These are phyloP conservation scores for Cantharis flavilabris DNA, from an alignment of 2,888 invertebrate genomes.

Conservation along the genomic window DNA sequence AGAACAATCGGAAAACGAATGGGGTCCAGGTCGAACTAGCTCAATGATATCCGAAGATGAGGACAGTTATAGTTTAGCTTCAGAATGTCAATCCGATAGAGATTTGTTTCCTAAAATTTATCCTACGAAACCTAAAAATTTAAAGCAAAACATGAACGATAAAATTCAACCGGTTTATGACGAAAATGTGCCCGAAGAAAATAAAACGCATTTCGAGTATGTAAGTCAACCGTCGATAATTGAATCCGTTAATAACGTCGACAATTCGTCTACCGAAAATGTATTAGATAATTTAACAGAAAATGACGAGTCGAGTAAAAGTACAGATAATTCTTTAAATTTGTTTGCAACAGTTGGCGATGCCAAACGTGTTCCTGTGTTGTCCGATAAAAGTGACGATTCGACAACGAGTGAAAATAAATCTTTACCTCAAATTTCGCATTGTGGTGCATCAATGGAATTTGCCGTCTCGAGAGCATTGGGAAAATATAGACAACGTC, in stretches of 20 bases:
- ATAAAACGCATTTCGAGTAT: conserved; percentile 31
- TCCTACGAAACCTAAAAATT: conserved; percentile 22
- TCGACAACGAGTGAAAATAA: conserved; percentile 59
- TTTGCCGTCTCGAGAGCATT: conserved; percentile 83
- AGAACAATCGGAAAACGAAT: conserved; percentile 77
- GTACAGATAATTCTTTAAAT: conserved; percentile 65
- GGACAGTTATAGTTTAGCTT: conserved; percentile 63
- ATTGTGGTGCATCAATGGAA: conserved; percentile 72
- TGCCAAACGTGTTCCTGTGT: conserved; percentile 60
- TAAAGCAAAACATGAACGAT: conserved; percentile 17
- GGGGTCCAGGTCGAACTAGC: conserved; percentile 65
- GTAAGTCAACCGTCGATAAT: conserved; percentile 59
- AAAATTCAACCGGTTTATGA: conserved; percentile 18
- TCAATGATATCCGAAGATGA: conserved; percentile 78
- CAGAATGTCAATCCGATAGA: conserved; percentile 65
- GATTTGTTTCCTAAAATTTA: conserved; percentile 40
- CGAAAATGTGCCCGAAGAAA: conserved; percentile 19
- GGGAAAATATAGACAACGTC: conserved; percentile 76
- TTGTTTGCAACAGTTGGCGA: conserved; percentile 79
- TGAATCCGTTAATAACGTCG: conserved; percentile 44
- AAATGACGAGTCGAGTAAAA: conserved; percentile 66
- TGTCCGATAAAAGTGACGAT: conserved; percentile 66
- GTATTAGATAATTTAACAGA: conserved; percentile 60
- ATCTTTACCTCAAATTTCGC: conserved; percentile 59
- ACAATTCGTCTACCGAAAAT: conserved; percentile 56